Evolutionary conservation across 2,113 vertebrate genomes (phyloP).

Genomic region (Gorilla gorilla): DNA sequence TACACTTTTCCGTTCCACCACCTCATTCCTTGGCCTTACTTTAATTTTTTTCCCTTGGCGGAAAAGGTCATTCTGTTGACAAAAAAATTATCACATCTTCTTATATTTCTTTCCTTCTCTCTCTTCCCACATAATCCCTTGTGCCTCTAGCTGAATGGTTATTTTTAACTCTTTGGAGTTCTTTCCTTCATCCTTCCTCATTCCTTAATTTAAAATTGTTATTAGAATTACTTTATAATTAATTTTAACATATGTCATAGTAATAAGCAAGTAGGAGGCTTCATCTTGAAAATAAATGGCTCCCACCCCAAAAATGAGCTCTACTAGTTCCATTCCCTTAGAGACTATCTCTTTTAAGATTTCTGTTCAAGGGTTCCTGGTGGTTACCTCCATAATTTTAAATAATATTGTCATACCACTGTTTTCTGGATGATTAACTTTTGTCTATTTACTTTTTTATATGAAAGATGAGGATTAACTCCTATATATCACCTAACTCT

Average conservation of each 20-base stretch:
- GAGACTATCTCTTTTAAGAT: not conserved
- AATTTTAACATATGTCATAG: not conserved
- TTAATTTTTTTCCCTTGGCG: not conserved
- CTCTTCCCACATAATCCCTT: not conserved
- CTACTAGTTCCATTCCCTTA: not conserved
- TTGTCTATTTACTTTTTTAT: not conserved
- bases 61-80: not conserved
- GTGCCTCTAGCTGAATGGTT: not conserved
- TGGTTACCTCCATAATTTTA: not conserved
- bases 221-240: not conserved
- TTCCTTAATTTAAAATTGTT: not conserved
- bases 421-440: not conserved
- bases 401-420: not conserved
- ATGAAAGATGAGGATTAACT: not conserved
- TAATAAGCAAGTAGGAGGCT: not conserved
- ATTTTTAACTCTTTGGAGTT: not conserved
- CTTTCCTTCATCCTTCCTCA: not conserved
- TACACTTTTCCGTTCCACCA: not conserved
- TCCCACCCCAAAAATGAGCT: not conserved
- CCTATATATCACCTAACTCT: not conserved
- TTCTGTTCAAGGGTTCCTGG: not conserved
- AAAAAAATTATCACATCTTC: not conserved
- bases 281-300: not conserved
- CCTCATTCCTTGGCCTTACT: not conserved
- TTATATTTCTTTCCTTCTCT: not conserved